Conservation (phyloP, 2,113 vertebrate genomes). For the Calcarius ornatus region DNA sequence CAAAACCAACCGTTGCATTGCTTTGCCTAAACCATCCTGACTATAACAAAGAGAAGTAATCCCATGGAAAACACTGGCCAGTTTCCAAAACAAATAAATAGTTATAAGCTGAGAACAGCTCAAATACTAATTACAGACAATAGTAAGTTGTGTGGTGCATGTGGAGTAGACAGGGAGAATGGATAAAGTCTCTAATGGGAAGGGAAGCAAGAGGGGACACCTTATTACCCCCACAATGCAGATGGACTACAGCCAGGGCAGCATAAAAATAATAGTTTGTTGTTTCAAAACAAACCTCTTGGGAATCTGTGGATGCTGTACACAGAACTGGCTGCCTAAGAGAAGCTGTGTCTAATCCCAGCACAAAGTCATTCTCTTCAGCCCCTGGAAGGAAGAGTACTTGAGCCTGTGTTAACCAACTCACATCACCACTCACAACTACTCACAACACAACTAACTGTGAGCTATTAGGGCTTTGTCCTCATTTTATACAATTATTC, state of each 20-base stretch:
- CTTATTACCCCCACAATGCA: neutral
- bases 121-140: slow-evolving; percentile 7
- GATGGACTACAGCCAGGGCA: fast-evolving
- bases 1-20: neutral
- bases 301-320: neutral
- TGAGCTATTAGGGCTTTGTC: neutral
- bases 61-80: neutral
- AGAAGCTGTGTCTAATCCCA: neutral
- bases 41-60: neutral
- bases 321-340: neutral
- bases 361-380: neutral
- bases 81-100: slow-evolving; percentile 44
- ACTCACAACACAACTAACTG: neutral
- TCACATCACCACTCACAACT: neutral
- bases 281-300: neutral
- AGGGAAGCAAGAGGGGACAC: neutral
- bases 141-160: neutral
- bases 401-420: neutral
- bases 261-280: fast-evolving
- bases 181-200: fast-evolving
- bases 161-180: neutral
- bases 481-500: neutral
- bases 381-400: neutral
- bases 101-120: neutral
- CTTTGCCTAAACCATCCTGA: neutral